phyloP scores from a whole-genome alignment of 2,113 vertebrate genomes.

The Oreochromis tanganicae region DNA sequence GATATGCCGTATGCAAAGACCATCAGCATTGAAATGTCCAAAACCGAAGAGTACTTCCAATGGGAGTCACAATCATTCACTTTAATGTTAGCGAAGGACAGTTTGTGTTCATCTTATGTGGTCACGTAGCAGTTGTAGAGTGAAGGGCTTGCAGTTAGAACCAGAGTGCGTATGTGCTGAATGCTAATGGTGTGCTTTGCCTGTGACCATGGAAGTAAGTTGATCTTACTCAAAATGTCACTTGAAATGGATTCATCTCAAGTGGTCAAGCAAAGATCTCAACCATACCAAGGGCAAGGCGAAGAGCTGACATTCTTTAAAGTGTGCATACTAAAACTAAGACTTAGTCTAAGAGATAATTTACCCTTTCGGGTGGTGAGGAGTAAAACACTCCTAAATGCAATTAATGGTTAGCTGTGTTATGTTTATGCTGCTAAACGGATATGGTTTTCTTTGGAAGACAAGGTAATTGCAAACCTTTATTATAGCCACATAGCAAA shows the following conservation, averaged over 20 bases:
- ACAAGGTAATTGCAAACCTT: neutral
- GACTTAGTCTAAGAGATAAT: neutral
- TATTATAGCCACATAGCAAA: neutral
- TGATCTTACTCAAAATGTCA: conserved; percentile 25
- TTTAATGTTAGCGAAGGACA: neutral
- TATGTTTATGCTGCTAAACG: neutral
- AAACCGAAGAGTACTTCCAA: neutral
- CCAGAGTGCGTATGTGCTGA: neutral
- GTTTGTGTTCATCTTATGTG: conserved; percentile 15
- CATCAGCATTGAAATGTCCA: neutral
- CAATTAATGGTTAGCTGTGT: neutral
- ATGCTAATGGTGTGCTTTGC: conserved; percentile 29
- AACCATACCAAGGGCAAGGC: neutral
- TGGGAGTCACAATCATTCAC: neutral
- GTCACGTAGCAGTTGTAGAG: neutral
- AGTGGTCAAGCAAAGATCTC: neutral
- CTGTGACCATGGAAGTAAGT: conserved; percentile 23
- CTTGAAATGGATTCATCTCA: conserved; percentile 11
- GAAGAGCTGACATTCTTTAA: neutral
- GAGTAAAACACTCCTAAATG: neutral
- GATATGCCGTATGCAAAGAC: neutral
- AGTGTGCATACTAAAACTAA: neutral
- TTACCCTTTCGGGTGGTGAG: neutral
- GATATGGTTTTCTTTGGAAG: neutral
- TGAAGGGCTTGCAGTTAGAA: conserved; percentile 12